Evolutionary conservation across 2,888 invertebrate genomes (phyloP).

Genomic region (Drosophila mimica): DNA sequence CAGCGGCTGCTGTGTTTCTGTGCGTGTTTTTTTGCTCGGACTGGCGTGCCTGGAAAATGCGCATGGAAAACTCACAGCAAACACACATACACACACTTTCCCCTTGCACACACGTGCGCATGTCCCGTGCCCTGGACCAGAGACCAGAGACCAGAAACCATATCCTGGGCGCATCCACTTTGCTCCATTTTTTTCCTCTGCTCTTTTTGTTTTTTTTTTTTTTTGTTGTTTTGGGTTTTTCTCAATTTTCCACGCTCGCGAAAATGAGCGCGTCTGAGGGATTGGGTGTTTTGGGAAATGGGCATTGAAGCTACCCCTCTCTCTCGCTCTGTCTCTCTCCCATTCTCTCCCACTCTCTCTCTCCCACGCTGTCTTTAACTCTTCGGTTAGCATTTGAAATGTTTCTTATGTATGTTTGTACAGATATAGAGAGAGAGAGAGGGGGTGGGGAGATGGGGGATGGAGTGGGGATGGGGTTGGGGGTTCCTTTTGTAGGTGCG

Average conservation of each 20-base stretch:
- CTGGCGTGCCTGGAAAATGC: conserved; percentile 65
- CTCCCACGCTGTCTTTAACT: conserved; percentile 36
- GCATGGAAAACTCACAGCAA: conserved; percentile 58
- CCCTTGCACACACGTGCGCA: conserved; percentile 74
- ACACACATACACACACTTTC: conserved; percentile 40
- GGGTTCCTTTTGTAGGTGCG: conserved; percentile 63
- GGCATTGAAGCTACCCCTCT: conserved; percentile 19
- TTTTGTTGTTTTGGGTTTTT: conserved; percentile 23
- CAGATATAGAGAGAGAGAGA: background rate
- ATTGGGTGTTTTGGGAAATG: conserved; percentile 30
- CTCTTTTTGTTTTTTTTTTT: conserved; percentile 31
- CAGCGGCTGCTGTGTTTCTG: conserved; percentile 68
- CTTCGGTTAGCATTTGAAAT: conserved; percentile 55
- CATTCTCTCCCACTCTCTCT: background rate
- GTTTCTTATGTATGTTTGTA: conserved; percentile 39
- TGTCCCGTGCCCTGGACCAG: conserved; percentile 60
- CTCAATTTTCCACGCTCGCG: conserved; percentile 77
- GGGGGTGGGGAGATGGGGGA: background rate
- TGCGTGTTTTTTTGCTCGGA: conserved; percentile 1
- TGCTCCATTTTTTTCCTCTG: conserved; percentile 55
- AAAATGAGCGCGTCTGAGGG: conserved; percentile 68
- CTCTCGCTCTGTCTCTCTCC: conserved; percentile 13
- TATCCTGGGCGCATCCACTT: conserved; percentile 21
- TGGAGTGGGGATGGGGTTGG: background rate
- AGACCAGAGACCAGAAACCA: conserved; percentile 15